A percentile compares a stretch with the other conserved stretches of the same genome.
Evolutionary conservation across 2,888 invertebrate genomes (phyloP).

Genomic region (Harmothoe impar): DNA sequence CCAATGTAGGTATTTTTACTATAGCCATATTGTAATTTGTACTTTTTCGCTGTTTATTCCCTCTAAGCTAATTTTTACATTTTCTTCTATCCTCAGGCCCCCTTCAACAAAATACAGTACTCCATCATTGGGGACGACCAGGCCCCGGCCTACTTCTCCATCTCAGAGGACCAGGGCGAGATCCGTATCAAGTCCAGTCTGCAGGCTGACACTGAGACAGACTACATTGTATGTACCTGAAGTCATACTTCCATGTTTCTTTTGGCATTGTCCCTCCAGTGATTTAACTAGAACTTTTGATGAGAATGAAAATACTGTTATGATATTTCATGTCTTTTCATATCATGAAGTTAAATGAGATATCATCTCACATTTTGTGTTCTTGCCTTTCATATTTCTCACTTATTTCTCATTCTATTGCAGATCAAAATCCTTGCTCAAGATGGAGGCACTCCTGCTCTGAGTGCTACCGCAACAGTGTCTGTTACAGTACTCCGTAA

Average conservation of each 20-base stretch:
- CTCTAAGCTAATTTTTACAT: too few species aligned
- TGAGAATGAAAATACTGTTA: too few species aligned
- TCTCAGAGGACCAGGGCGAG: conserved; percentile 67
- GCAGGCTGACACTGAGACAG: conserved; percentile 68
- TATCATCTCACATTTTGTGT: too few species aligned
- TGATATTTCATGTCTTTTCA: too few species aligned
- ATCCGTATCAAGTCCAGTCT: conserved; percentile 71
- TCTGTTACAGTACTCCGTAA: conserved; percentile 69
- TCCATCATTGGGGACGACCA: conserved; percentile 68
- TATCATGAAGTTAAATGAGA: too few species aligned
- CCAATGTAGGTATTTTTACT: too few species aligned
- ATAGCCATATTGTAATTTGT: too few species aligned
- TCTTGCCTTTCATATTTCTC: too few species aligned
- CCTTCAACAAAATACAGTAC: conserved; percentile 67
- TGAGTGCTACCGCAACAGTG: conserved; percentile 70
- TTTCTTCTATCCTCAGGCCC: conserved; percentile 63
- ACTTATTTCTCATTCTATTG: conserved; percentile 46
- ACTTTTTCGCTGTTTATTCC: too few species aligned
- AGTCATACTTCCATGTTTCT: not conserved
- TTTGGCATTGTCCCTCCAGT: too few species aligned
- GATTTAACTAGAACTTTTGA: too few species aligned
- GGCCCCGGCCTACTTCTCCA: conserved; percentile 74
- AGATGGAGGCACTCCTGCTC: conserved; percentile 76
- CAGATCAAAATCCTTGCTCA: conserved; percentile 75
- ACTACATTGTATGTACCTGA: conserved; percentile 68